Conservation (phyloP, 1,140 invertebrate species). For the Adoxophyes honmai region DNA sequence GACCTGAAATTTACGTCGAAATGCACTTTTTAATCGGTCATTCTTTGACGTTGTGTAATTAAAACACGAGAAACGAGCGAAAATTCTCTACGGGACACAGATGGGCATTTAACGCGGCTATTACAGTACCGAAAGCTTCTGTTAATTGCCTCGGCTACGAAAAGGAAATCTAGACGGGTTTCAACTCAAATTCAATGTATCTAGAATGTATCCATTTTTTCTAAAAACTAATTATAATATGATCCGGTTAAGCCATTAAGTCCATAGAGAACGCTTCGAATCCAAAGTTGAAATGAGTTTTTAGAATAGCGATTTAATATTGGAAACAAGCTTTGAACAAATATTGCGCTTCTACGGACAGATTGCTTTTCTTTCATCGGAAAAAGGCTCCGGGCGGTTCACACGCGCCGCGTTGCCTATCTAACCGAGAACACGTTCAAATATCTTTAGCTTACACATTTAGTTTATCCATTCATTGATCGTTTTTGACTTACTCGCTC, state of each 20-base stretch:
- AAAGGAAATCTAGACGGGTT: too few species aligned
- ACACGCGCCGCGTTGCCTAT: constrained; percentile 8
- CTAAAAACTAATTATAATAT: constrained; percentile 6
- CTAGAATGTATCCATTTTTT: background rate
- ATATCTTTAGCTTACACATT: background rate
- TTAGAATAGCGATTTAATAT: constrained; percentile 13
- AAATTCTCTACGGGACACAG: too few species aligned
- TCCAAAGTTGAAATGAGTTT: constrained; percentile 8
- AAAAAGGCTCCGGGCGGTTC: background rate
- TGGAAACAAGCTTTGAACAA: constrained; percentile 11
- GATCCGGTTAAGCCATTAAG: constrained; percentile 2
- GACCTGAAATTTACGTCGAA: background rate
- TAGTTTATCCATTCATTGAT: too few species aligned
- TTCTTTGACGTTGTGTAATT: too few species aligned
- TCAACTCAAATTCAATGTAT: background rate
- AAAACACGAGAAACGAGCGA: too few species aligned
- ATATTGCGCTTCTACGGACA: constrained; percentile 8
- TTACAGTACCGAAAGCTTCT: too few species aligned
- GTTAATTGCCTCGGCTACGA: too few species aligned
- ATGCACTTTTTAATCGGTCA: constrained; percentile 1
- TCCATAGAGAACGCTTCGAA: background rate
- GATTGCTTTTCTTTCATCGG: constrained; percentile 15
- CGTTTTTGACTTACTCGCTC: too few species aligned
- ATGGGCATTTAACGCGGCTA: too few species aligned
- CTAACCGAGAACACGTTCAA: background rate